Evolutionary conservation across 2,888 invertebrate genomes (phyloP), one percentile per base, ranked within the genome.

Genomic region (Ametastegia equiseti): DNA sequence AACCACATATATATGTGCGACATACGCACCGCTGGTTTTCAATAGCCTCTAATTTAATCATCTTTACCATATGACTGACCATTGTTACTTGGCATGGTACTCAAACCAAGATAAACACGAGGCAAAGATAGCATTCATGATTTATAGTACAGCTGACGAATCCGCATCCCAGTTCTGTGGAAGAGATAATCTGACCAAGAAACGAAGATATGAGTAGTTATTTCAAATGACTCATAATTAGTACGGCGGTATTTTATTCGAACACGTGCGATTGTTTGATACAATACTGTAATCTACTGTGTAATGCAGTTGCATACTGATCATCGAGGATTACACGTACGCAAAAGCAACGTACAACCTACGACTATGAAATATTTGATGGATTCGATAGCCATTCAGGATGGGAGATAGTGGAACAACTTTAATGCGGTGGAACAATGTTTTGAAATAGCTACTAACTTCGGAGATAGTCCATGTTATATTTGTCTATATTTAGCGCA

Each of bases 141-240:
- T 60, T 60, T 60, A 27, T 60, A 13, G 4, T 60, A 15, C 15
- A 60, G 60, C 60, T 60, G 60, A 13, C 15, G 30, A n/a, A n/a
- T n/a, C 15, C 60, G 15, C 27, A 60, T 60, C 30, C 30, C 9
- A 60, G 27, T 13, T 6, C 27, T 60, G 42, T 42, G 42, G 60
- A 30, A 9, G 60, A 30, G 7, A 27, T 60, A 15, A 23, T 30
- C 4, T 15, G 5, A 60, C 27, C 30, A 60, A 60, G 27, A 60
- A 60, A 30, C 13, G 23, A 30, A 67, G 6, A 39, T 36, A 42
- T 36, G 39, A 23, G 39, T n/a, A n/a, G n/a, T 39, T 67, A 67
- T 67, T 19, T 39, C 19, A 67, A 67, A 42, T 67, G 67, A 67
- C 67, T 67, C 65, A 36, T n/a, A 19, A 39, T 60, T 30, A 15